A percentile compares a stretch with the other conserved stretches of the same genome.
These are phyloP conservation scores for Lasioglossum pauxillum DNA, from an alignment of 2,888 invertebrate genomes.

Conservation along the genomic window DNA sequence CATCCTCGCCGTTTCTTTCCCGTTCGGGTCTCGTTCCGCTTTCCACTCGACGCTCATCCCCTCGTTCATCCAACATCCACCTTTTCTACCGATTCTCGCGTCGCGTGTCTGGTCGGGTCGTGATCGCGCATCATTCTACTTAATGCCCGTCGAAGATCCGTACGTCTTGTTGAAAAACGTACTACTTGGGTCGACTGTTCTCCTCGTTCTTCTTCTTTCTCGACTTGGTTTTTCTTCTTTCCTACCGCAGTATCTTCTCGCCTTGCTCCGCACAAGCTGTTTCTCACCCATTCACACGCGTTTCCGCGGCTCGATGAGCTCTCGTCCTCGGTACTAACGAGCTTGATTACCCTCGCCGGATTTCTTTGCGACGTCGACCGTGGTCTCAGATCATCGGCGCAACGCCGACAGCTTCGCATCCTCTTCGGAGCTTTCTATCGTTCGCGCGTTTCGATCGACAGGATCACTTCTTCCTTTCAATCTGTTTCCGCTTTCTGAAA, in stretches of 20 bases:
- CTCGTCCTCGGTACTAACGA: conserved; percentile 65
- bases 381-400: conserved; percentile 15
- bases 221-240: conserved; percentile 10
- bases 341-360: conserved; percentile 68
- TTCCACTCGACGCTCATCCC: not conserved
- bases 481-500: not conserved
- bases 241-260: not conserved
- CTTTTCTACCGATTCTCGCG: conserved; percentile 37
- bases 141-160: conserved; percentile 70
- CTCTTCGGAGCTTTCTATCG: not conserved
- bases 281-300: conserved; percentile 7
- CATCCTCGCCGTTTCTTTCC: conserved; percentile 20
- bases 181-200: conserved; percentile 22
- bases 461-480: not conserved
- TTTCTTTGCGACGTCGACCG: conserved; percentile 54
- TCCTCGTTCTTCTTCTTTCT: conserved; percentile 32
- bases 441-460: not conserved
- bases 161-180: conserved; percentile 70
- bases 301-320: conserved; percentile 36
- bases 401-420: not conserved
- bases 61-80: not conserved
- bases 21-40: not conserved
- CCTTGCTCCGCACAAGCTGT: not conserved
- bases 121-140: conserved; percentile 68
- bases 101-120: conserved; percentile 62